Evolutionary conservation across 2,113 vertebrate genomes (phyloP), one percentile per base, ranked within the genome.

Genomic region (Epinephelus lanceolatus): DNA sequence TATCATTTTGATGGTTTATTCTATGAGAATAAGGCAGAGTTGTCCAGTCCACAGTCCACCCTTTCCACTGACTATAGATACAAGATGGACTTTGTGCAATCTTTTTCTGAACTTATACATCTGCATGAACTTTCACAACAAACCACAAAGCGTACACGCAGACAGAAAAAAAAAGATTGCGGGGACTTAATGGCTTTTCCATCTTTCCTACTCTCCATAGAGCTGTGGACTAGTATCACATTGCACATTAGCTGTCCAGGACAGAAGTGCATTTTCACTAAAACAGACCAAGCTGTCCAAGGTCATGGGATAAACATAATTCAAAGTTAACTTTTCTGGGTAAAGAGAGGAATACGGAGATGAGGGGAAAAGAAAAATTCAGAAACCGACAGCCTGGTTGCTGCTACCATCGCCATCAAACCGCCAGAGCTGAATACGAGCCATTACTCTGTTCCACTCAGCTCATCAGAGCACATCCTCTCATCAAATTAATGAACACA

Each of bases 401-500:
- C 85, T 86, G 80, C 81, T 68, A 45, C 65, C 74, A 76, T 85
- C 69, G 68, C 81, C 88, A 90, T 90, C 85, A 90, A 86, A 91
- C 76, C 79, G 14, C 70, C 55, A 52, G 80, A 83, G 91, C 89
- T 75, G 75, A 89, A 89, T 89, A 86, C 21, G 71, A 90, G 90
- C 90, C 93, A 89, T 91, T 91, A 93, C 89, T 90, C 85, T 60
- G 84, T 87, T 91, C 88, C 89, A 91, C 91, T 94, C 86, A 93
- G 85, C 89, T 94, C 92, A 91, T 94, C 93, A 92, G 92, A 93
- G 91, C 91, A 90, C 85, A 94, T 92, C 91, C 90, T 85, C 90
- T 94, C 93, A 89, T 93, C 93, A 94, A 94, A 94, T 94, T 94
- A 95, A 93, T 92, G 92, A 93, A 92, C 88, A 94, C 93, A 95